Base-by-base conservation (phyloP, 1,140 invertebrate genomes). In the Oreohelix idahoensis region DNA sequence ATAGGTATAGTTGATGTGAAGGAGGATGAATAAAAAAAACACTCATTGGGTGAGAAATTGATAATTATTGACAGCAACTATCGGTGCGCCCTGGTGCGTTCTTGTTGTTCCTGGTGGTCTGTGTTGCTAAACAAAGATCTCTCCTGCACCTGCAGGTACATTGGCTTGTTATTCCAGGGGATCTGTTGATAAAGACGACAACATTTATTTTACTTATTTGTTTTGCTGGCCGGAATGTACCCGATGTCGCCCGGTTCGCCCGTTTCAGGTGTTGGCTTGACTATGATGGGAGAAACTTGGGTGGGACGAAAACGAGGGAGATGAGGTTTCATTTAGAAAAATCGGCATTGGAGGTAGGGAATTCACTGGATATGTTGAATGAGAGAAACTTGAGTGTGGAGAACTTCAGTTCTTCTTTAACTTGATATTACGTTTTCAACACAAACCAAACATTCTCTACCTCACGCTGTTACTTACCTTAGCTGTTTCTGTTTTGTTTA, bases 41-140 rank as follows among this genome's bases (percentile, higher is more conserved):
- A 66, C 1, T 8, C 8, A 32, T 29, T 32, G 63, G 29, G n/a
- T 66, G 29, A 66, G 63, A 66, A 66, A 66, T 35, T 2, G 71
- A 73, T 73, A 73, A 73, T 73, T 73, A 73, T 73, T 73, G 71
- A 73, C 36, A 73, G 36, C 36, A 73, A 73, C 36, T n/a, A 42
- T n/a, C 20, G 38, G 36, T 39, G 71, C 38, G 1, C 20, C n/a
- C 71, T 36, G 39, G 71, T 42, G 36, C 23, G 39, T 73, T 4
- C 39, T 39, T 73, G 39, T 73, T 73, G 36, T 45, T 45, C 5
- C 42, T 42, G 71, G 71, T 73, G 71, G 71, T 42, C 71, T 39
- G 20, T 73, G 71, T 73, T 42, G 2, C 38, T 73, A 73, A 73
- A 73, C 71, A 73, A 73, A 45, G 71, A 39, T 73, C 38, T 23